These are phyloP conservation scores for Agriopis marginaria DNA, from an alignment of 2,888 invertebrate genomes.

Conservation along the genomic window DNA sequence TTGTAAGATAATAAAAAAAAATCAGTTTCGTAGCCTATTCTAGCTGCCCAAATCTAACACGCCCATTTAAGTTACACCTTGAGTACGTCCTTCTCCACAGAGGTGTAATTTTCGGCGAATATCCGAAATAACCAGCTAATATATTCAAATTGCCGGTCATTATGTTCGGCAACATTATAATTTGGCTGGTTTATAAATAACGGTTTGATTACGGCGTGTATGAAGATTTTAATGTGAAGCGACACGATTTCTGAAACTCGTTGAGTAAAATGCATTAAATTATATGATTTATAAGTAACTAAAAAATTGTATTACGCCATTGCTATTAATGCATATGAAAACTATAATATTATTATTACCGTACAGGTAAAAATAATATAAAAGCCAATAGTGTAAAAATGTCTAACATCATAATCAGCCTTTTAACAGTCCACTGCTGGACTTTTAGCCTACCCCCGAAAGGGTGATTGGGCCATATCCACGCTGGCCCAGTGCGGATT, in stretches of 20 bases:
- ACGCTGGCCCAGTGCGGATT: too few species aligned
- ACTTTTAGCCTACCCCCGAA: too few species aligned
- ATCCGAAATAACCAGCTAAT: slow-evolving; percentile 53
- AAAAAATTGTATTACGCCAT: not conserved
- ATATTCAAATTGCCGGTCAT: slow-evolving; percentile 59
- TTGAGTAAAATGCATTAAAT: not conserved
- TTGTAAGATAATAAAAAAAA: too few species aligned
- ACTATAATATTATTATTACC: too few species aligned
- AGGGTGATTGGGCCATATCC: too few species aligned
- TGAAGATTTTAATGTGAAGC: slow-evolving; percentile 44
- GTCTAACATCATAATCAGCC: too few species aligned
- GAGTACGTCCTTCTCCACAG: slow-evolving; percentile 6
- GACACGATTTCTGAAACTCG: slow-evolving; percentile 34
- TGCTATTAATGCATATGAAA: not conserved
- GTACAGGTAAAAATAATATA: too few species aligned
- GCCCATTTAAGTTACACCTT: not conserved
- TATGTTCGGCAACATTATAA: slow-evolving; percentile 54
- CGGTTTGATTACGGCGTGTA: slow-evolving; percentile 46
- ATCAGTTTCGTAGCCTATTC: too few species aligned
- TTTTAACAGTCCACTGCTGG: too few species aligned
- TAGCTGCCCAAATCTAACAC: not conserved
- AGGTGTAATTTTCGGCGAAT: slow-evolving; percentile 51
- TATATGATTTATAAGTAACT: too few species aligned
- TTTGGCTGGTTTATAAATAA: slow-evolving; percentile 52
- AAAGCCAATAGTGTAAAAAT: too few species aligned